Base-by-base conservation (phyloP, 92 coral and sea anemone species). In the Bergia puertoricense region DNA sequence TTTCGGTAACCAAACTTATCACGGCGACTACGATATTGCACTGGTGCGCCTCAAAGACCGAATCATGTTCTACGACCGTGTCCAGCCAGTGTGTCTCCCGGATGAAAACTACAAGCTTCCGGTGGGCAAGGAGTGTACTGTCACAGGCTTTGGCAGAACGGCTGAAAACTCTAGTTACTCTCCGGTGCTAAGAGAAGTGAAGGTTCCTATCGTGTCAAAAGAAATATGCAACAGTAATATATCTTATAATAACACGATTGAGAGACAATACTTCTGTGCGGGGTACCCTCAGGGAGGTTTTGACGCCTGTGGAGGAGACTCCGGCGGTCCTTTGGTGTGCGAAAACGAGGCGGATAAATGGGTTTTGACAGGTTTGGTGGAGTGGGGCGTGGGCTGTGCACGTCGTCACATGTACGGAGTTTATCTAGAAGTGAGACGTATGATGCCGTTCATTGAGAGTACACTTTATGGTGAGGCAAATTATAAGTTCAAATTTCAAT, bases 271-370 rank as follows among this genome's bases (percentile, higher is more conserved):
- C 88, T 81, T 97, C 89, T 97, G 99, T 88, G 99, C 98, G n/a
- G 98, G 97, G 39, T 90, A 92, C 77, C 88, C 92, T 8, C 91
- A 81, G 65, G 98, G 99, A n/a, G 98, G 93, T 68, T 88, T 80
- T 56, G 99, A 97, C 76, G 85, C 94, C 66, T 97, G 99, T 88
- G 93, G 80, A 46, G 99, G 99, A 43, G 99, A 97, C 67, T 95
- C 98, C 54, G 99, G 99, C 20, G 99, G 99, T 39, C 99, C 99
- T 77, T 88, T 97, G 65, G 97, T 92, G 77, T 97, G 98, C 80
- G 92, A 92, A 92, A 92, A 92, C 89, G 90, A 84, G 85, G 91
- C 89, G 37, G 98, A 96, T 84, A 88, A 87, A 74, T 97, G 99
- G 99, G 85, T 92, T 13, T 93, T 97, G 7, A 89, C 93, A 39